Base-by-base conservation (phyloP, 2,797 vertebrate genomes). In the Characodon lateralis region DNA sequence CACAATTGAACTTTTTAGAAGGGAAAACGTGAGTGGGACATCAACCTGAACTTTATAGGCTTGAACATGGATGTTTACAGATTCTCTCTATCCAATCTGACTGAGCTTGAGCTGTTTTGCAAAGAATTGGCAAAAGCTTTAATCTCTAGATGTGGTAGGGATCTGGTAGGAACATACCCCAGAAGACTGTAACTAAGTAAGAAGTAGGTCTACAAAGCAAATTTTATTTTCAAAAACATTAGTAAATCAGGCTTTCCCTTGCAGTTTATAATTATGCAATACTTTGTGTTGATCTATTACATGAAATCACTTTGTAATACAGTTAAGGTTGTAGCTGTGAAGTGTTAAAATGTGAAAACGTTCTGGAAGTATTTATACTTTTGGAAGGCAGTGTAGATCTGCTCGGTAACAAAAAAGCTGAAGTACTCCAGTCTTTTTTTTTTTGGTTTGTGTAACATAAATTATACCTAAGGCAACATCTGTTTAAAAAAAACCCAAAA, bases 401-500 rank as follows among this genome's bases (percentile, higher is more conserved):
- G 84, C 79, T 88, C 55, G 35, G 87, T 80, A 85, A 89, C 85
- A 77, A 59, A 58, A 76, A 84, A 90, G 91, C 91, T 87, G 76
- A 92, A 93, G 88, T 85, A 93, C 92, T 93, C 77, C 89, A 83
- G 77, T 94, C 92, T 91, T 26, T 31, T 18, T 46, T 41, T 59
- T 93, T 96, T 96, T 96, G 95, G 95, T 95, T 95, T 95, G 89
- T 90, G 88, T 94, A 92, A 95, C 93, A 94, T 94, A 94, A 94
- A 94, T 93, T 92, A 94, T 91, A 94, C 89, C 94, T 95, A 96
- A 96, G 95, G 95, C 95, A 96, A 95, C 94, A 88, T 95, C 90
- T 91, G 95, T 92, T 93, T 76, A 72, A 61, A 55, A 73, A 79
- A 77, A 83, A 78, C 12, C 9, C 8, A 61, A 31, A 48, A 58